These are phyloP conservation scores for Punctoribates punctum DNA, from an alignment of 2,888 invertebrate species.

Conservation along the genomic window DNA sequence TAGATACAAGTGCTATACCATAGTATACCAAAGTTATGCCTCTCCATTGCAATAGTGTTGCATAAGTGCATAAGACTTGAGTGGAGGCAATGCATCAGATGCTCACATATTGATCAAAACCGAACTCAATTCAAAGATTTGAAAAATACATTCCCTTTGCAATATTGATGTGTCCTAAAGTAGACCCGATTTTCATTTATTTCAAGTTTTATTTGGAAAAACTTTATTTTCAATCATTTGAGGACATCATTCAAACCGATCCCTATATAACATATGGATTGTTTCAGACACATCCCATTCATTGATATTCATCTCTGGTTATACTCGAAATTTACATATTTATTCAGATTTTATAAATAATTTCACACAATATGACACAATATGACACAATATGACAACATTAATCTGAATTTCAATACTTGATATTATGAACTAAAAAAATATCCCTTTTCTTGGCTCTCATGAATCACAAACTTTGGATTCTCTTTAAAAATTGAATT, in stretches of 20 bases:
- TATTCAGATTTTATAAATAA: constrained; percentile 32
- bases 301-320: constrained; percentile 32
- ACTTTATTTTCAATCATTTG: constrained; percentile 6
- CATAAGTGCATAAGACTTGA: constrained; percentile 16
- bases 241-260: constrained; percentile 1
- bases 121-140: constrained; percentile 11
- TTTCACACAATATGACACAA: constrained; percentile 35
- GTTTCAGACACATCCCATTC: not conserved
- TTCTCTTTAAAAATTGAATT: no score
- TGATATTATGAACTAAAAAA: no score
- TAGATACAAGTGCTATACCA: constrained; percentile 26
- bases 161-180: not conserved
- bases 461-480: no score
- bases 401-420: constrained; percentile 17
- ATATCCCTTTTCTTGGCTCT: no score
- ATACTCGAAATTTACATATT: constrained; percentile 8
- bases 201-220: not conserved
- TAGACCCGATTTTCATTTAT: constrained; percentile 22
- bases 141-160: not conserved
- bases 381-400: constrained; percentile 33
- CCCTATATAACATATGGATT: constrained; percentile 1
- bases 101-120: constrained; percentile 27
- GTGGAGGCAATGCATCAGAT: constrained; percentile 30
- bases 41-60: constrained; percentile 5
- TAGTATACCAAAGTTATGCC: not conserved